Conservation (phyloP, 2,113 vertebrate species). For the Hippocampus barbouri region DNA sequence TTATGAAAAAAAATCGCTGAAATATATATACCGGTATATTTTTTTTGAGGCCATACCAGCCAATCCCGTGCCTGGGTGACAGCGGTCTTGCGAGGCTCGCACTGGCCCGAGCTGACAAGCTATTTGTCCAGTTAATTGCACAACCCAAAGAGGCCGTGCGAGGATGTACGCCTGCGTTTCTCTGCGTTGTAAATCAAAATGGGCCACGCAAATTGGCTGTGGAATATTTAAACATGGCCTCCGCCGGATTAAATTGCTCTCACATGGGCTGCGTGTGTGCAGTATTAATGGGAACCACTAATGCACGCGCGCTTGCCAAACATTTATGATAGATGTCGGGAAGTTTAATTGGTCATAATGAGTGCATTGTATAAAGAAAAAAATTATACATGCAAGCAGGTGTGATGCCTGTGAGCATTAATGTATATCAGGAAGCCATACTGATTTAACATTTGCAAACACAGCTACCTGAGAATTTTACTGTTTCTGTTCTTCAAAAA, state of each 20-base stretch:
- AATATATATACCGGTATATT: neutral
- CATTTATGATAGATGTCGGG: constrained; percentile 69
- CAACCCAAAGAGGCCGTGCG: constrained; percentile 5
- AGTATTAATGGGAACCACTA: constrained; percentile 67
- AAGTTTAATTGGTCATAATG: constrained; percentile 72
- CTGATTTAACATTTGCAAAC: neutral
- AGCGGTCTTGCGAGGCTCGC: neutral
- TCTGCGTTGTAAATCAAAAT: constrained; percentile 35
- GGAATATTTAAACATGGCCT: constrained; percentile 37
- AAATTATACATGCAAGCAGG: neutral
- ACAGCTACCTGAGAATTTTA: neutral
- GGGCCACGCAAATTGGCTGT: constrained; percentile 20
- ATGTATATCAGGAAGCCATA: neutral
- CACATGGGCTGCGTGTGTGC: constrained; percentile 9
- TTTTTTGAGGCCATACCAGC: neutral
- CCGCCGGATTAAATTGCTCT: constrained; percentile 19
- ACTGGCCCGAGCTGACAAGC: constrained; percentile 18
- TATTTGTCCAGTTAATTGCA: constrained; percentile 39
- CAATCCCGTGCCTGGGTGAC: neutral
- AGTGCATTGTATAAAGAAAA: constrained; percentile 28
- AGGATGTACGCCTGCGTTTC: constrained; percentile 10
- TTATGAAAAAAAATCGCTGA: too few species aligned
- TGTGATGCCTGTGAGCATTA: neutral
- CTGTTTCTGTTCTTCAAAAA: neutral
- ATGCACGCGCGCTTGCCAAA: constrained; percentile 56